These are phyloP conservation scores for Patella vulgata DNA, from an alignment of 1,140 invertebrate genomes.

Conservation along the genomic window DNA sequence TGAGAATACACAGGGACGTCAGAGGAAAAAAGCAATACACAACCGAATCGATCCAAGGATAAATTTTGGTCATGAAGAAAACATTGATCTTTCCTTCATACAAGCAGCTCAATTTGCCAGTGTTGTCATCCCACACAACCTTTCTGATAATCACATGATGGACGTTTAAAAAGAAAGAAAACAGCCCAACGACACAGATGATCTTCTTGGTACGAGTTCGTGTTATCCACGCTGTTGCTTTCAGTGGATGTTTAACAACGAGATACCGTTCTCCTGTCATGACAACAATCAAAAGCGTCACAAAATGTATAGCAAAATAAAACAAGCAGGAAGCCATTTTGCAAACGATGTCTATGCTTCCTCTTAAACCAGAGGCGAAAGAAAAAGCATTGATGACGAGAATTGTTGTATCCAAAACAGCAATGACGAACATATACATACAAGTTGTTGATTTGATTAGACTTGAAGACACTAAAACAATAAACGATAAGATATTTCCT, in stretches of 20 bases:
- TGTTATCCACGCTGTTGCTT: slow-evolving; percentile 1
- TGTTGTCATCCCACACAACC: slow-evolving; percentile 8
- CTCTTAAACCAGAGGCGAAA: slow-evolving; percentile 9
- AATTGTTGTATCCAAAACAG: slow-evolving; percentile 45
- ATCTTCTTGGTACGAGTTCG: not conserved
- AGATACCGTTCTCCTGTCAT: slow-evolving; percentile 27
- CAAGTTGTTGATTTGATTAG: slow-evolving; percentile 43
- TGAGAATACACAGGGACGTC: not conserved
- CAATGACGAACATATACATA: slow-evolving; percentile 53
- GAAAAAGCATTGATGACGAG: slow-evolving; percentile 30
- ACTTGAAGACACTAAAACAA: slow-evolving; percentile 32
- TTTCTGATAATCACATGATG: slow-evolving; percentile 3
- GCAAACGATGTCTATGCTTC: slow-evolving; percentile 5
- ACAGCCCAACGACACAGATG: not conserved
- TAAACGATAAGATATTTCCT: slow-evolving; percentile 40
- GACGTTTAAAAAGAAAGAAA: not conserved
- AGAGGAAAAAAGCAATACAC: slow-evolving; percentile 21
- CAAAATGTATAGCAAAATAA: slow-evolving; percentile 26
- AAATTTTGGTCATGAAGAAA: slow-evolving; percentile 11
- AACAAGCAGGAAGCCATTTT: slow-evolving; percentile 16
- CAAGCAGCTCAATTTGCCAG: too few species aligned
- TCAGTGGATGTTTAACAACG: slow-evolving; percentile 17
- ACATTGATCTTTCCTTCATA: not conserved
- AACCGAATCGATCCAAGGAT: slow-evolving; percentile 13
- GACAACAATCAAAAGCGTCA: slow-evolving; percentile 14